phyloP scores from a whole-genome alignment of 2,888 invertebrate species.

The Imbricaverruca yamaguchii region DNA sequence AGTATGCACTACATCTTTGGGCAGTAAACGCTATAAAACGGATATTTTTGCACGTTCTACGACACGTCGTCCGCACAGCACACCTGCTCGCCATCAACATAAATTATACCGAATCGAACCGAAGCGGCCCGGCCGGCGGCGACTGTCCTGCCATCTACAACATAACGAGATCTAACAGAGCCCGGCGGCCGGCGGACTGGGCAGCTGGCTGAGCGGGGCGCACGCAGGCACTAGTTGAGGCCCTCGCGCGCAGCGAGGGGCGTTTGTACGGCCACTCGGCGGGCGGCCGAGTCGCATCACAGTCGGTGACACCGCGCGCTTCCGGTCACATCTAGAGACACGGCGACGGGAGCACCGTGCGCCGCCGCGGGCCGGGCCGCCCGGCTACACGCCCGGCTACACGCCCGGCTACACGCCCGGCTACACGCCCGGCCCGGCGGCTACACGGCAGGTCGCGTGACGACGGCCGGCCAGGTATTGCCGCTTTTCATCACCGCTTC shows the following conservation, averaged over 20 bases:
- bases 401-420: too few relatives aligned
- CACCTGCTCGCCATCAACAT: background rate
- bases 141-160: background rate
- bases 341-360: background rate
- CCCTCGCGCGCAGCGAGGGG: background rate
- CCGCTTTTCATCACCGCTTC: background rate
- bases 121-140: background rate
- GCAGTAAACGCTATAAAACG: background rate
- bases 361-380: too few relatives aligned
- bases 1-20: background rate
- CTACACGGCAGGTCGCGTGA: too few relatives aligned
- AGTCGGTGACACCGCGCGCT: background rate
- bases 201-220: background rate
- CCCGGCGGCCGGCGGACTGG: background rate
- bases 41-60: background rate
- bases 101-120: background rate
- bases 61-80: background rate
- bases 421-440: background rate
- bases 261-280: background rate
- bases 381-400: background rate
- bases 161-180: background rate
- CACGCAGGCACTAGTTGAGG: background rate
- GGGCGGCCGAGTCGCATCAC: background rate
- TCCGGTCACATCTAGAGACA: background rate
- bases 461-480: background rate